phyloP scores from a whole-genome alignment of 2,888 invertebrate species.

The Eurytoma californica region DNA sequence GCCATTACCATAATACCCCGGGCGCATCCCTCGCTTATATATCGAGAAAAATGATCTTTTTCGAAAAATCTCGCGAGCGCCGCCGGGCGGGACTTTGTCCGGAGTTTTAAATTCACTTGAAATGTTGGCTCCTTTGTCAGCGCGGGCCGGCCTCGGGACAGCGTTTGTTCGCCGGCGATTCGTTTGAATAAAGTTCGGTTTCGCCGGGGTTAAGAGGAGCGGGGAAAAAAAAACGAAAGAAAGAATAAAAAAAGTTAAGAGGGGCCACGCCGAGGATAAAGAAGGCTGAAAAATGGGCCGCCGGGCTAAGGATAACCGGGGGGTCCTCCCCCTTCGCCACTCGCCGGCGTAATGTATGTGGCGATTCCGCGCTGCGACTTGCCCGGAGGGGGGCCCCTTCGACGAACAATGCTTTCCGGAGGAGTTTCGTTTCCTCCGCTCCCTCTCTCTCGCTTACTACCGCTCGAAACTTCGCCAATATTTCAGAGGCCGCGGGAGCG shows the following conservation, averaged over 20 bases:
- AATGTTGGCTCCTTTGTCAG: constrained; percentile 43
- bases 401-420: constrained; percentile 69
- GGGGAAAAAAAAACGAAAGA: constrained; percentile 28
- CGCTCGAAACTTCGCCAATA: constrained; percentile 63
- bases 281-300: constrained; percentile 55
- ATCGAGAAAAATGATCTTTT: constrained; percentile 5
- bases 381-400: constrained; percentile 61
- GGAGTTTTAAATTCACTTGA: constrained; percentile 41
- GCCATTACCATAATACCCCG: not conserved
- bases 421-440: constrained; percentile 56
- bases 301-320: constrained; percentile 62
- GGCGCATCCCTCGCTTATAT: not conserved
- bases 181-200: constrained; percentile 52
- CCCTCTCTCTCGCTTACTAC: constrained; percentile 52
- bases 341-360: constrained; percentile 70
- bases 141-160: not conserved
- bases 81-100: not conserved
- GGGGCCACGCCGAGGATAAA: not conserved
- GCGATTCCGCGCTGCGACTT: constrained; percentile 64
- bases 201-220: not conserved
- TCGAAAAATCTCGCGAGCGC: not conserved
- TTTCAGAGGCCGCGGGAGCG: constrained; percentile 67
- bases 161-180: constrained; percentile 8
- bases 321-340: constrained; percentile 57
- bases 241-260: no score